A percentile compares a stretch with the other conserved stretches of the same genome.
phyloP scores from a whole-genome alignment of 2,113 vertebrate species.

The Formicarius rufipectus region DNA sequence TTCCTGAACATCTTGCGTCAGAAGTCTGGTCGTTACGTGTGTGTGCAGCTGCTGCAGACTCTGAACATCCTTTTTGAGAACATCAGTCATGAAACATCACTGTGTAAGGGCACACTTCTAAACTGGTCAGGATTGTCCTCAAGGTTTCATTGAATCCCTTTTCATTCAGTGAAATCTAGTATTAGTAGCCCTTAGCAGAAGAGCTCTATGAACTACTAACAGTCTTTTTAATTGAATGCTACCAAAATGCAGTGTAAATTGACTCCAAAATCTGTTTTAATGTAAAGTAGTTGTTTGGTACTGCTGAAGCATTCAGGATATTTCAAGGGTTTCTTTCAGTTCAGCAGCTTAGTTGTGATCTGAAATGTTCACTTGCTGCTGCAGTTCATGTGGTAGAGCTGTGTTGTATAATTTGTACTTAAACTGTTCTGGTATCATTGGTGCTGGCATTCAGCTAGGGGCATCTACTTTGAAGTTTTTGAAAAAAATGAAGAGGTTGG shows the following conservation, averaged over 20 bases:
- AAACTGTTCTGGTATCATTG: not conserved
- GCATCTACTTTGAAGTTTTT: not conserved
- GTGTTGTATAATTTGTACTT: not conserved
- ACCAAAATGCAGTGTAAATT: not conserved
- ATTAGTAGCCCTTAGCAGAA: not conserved
- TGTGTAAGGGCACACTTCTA: constrained; percentile 82
- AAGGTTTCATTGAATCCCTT: not conserved
- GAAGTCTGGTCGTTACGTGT: constrained; percentile 96
- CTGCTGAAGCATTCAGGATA: not conserved
- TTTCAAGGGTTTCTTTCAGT: not conserved
- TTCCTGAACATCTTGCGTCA: constrained; percentile 98
- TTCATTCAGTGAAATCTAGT: not conserved
- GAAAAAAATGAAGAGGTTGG: not conserved
- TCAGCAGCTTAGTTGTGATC: not conserved
- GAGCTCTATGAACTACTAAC: not conserved
- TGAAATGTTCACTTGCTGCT: not conserved
- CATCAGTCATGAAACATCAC: constrained; percentile 95
- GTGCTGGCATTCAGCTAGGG: not conserved
- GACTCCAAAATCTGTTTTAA: not conserved
- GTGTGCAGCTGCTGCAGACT: constrained; percentile 97
- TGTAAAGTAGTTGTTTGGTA: not conserved
- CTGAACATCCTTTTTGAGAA: constrained; percentile 99
- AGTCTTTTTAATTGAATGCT: not conserved
- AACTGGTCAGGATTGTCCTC: not conserved
- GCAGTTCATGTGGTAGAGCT: not conserved